Percentiles rank a stretch among this genome's conserved stretches.
Evolutionary conservation across 2,113 vertebrate genomes (phyloP).

Genomic region (Eleginops maclovinus): DNA sequence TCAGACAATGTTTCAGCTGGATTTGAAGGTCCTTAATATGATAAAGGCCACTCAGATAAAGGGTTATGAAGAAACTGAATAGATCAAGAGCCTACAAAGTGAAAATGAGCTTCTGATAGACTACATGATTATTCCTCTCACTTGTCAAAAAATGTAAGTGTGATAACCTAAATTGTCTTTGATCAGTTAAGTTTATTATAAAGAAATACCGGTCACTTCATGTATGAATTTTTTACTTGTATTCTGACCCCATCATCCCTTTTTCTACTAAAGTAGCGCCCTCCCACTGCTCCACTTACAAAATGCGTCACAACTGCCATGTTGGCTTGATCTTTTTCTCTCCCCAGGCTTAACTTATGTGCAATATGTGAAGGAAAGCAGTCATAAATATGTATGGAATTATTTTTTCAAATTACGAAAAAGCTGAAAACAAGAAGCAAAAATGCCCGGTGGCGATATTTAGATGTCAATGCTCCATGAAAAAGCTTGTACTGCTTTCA

Average conservation of each 20-base stretch:
- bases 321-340: conserved; percentile 26
- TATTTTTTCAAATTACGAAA: conserved; percentile 19
- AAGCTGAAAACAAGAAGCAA: conserved; percentile 32
- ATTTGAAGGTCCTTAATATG: conserved; percentile 18
- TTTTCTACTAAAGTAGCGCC: conserved; percentile 17
- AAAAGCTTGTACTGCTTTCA: conserved; percentile 19
- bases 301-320: conserved; percentile 23
- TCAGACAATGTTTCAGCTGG: conserved; percentile 2
- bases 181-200: not conserved
- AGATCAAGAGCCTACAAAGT: not conserved
- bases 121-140: not conserved
- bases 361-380: conserved; percentile 26
- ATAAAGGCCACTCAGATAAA: conserved; percentile 25
- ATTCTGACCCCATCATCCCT: conserved; percentile 30
- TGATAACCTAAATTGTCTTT: not conserved
- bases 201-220: not conserved
- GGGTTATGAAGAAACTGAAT: not conserved
- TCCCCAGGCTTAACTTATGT: conserved; percentile 62
- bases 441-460: conserved; percentile 31
- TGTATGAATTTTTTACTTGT: conserved; percentile 12
- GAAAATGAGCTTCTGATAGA: not conserved
- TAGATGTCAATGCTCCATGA: conserved; percentile 40
- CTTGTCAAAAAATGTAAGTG: not conserved
- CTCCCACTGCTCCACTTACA: conserved; percentile 51
- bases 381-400: conserved; percentile 59